Evolutionary conservation across 2,113 vertebrate species (phyloP).

Genomic region (Hirundichthys speculiger): DNA sequence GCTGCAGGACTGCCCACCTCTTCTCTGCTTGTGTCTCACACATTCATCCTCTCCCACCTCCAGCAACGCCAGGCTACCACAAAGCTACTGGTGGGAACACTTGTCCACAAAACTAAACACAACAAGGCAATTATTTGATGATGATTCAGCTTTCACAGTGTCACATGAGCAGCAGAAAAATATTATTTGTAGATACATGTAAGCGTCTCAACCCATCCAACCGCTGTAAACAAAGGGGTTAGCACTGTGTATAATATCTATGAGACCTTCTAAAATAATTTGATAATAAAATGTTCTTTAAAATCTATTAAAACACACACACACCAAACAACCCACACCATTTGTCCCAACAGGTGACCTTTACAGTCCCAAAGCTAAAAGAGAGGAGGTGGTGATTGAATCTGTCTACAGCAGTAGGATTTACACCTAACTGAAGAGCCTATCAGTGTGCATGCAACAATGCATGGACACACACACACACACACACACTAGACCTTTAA

Average conservation of each 20-base stretch:
- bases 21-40: no score
- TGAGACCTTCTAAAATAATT: conserved; percentile 39
- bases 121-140: no score
- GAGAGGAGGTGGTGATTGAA: conserved; percentile 78
- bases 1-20: no score
- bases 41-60: no score
- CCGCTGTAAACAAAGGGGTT: no score
- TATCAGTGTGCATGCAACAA: conserved; percentile 32
- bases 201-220: no score
- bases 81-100: no score
- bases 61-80: no score
- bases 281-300: conserved; percentile 21
- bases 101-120: no score
- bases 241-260: conserved; percentile 13
- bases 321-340: conserved; percentile 22
- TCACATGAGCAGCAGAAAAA: no score
- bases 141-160: no score
- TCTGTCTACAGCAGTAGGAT: conserved; percentile 76
- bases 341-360: conserved; percentile 71
- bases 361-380: conserved; percentile 61
- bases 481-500: conserved; percentile 64
- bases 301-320: conserved; percentile 26
- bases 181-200: no score
- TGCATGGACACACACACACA: conserved; percentile 37
- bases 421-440: conserved; percentile 76